phyloP scores from a whole-genome alignment of 2,888 invertebrate species.

The Chrysina gloriosa region DNA sequence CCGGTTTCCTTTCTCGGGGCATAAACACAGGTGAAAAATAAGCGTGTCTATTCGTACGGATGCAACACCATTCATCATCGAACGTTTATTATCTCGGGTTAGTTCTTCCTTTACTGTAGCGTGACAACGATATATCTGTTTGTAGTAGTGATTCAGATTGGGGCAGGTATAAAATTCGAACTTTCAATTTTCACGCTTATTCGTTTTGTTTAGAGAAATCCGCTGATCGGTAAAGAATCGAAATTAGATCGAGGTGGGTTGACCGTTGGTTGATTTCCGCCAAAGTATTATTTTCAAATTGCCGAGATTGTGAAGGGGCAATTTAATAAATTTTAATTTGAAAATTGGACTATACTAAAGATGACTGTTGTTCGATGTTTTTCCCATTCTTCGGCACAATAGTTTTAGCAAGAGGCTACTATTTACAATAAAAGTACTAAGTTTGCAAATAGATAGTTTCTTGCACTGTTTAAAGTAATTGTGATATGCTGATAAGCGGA shows the following conservation, averaged over 20 bases:
- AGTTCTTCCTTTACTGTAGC: conserved; percentile 17
- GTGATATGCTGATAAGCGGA: too few species aligned
- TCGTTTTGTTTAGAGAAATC: conserved; percentile 37
- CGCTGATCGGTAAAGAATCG: conserved; percentile 10
- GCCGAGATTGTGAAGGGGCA: conserved; percentile 22
- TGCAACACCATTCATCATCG: conserved; percentile 4
- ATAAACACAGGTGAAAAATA: background rate
- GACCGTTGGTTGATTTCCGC: conserved; percentile 8
- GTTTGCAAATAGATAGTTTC: too few species aligned
- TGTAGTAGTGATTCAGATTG: conserved; percentile 19
- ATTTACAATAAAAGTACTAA: too few species aligned
- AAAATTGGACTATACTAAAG: background rate
- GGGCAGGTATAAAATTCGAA: conserved; percentile 35
- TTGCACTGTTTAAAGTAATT: too few species aligned
- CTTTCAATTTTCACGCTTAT: conserved; percentile 37
- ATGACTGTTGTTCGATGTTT: background rate
- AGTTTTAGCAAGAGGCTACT: too few species aligned
- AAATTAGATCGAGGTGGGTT: conserved; percentile 12
- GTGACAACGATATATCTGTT: conserved; percentile 29
- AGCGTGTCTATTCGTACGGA: background rate
- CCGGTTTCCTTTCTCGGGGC: too few species aligned
- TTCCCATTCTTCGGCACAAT: conserved; percentile 2
- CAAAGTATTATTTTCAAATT: conserved; percentile 20
- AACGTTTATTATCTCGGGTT: conserved; percentile 9
- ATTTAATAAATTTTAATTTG: conserved; percentile 30